A percentile compares a stretch with the other conserved stretches of the same genome.
Conservation (phyloP, 2,888 invertebrate genomes). For the Sturmia bella region DNA sequence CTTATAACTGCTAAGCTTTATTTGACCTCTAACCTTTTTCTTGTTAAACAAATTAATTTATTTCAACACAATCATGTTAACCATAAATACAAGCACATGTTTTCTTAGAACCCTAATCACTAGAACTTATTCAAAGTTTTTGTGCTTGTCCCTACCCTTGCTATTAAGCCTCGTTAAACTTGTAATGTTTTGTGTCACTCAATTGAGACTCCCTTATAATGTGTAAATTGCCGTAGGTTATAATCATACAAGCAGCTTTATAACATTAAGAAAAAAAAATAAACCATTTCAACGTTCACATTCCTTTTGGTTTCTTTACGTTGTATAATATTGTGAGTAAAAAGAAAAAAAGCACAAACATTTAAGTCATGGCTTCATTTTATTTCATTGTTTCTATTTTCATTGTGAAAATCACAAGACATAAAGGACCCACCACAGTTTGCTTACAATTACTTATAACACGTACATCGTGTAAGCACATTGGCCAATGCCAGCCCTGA, state of each 20-base stretch:
- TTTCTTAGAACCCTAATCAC: conserved; percentile 22
- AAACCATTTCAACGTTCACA: neutral
- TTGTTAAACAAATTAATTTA: conserved; percentile 20
- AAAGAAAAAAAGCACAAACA: conserved; percentile 4
- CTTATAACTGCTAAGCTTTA: too few species aligned
- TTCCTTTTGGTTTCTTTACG: conserved; percentile 4
- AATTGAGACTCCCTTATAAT: conserved; percentile 58
- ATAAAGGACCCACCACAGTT: conserved; percentile 42
- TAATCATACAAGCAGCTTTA: conserved; percentile 35
- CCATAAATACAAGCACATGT: conserved; percentile 38
- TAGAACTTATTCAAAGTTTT: neutral
- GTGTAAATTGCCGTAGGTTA: conserved; percentile 52
- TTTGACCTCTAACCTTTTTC: too few species aligned
- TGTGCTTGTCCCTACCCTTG: neutral
- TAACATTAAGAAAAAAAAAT: neutral
- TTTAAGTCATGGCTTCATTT: conserved; percentile 60
- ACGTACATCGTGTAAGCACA: conserved; percentile 23
- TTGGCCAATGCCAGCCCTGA: conserved; percentile 67
- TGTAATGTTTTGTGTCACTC: conserved; percentile 56
- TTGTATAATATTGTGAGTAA: neutral
- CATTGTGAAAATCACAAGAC: conserved; percentile 22
- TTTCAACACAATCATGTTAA: conserved; percentile 17
- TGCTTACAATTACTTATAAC: conserved; percentile 21
- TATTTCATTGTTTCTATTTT: conserved; percentile 32
- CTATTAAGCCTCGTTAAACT: conserved; percentile 32